Evolutionary conservation across 2,113 vertebrate species (phyloP).

Genomic region (Carassius carassius): DNA sequence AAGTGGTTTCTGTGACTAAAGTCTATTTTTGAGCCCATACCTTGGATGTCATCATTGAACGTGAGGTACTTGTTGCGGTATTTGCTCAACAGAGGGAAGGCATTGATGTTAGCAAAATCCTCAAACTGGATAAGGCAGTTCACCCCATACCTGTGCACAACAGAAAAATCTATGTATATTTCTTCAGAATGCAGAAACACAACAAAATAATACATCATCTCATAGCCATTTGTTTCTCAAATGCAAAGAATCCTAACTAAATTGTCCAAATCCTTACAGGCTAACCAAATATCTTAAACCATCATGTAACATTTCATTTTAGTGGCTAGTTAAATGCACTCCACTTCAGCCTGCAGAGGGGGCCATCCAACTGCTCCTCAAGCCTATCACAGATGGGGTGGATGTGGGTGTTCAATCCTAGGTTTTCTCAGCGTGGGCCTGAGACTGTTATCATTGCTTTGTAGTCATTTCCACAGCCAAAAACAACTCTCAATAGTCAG

Average conservation of each 20-base stretch:
- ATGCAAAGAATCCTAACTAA: neutral
- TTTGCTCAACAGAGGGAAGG: slow-evolving; percentile 92
- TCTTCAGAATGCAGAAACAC: neutral
- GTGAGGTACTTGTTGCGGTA: slow-evolving; percentile 94
- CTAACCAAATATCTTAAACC: neutral
- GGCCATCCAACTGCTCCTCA: slow-evolving; percentile 36
- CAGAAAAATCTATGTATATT: neutral
- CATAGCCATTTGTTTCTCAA: neutral
- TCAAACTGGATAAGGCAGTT: slow-evolving; percentile 98
- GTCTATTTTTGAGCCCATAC: slow-evolving; percentile 65
- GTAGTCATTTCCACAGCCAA: neutral
- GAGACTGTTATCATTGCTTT: neutral
- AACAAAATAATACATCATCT: neutral
- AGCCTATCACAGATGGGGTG: neutral
- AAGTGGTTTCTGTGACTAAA: neutral
- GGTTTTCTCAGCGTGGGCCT: neutral
- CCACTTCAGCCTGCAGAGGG: slow-evolving; percentile 35
- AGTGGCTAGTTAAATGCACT: slow-evolving; percentile 2
- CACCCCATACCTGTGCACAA: slow-evolving; percentile 83
- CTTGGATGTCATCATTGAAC: slow-evolving; percentile 99
- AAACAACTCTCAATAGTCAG: neutral
- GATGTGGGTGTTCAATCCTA: neutral
- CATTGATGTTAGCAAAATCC: slow-evolving; percentile 95
- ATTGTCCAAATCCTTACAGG: neutral
- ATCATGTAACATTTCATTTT: neutral